A percentile compares a stretch with the other conserved stretches of the same genome.
Evolutionary conservation across 1,140 invertebrate genomes (phyloP).

Genomic region (Periplaneta americana): DNA sequence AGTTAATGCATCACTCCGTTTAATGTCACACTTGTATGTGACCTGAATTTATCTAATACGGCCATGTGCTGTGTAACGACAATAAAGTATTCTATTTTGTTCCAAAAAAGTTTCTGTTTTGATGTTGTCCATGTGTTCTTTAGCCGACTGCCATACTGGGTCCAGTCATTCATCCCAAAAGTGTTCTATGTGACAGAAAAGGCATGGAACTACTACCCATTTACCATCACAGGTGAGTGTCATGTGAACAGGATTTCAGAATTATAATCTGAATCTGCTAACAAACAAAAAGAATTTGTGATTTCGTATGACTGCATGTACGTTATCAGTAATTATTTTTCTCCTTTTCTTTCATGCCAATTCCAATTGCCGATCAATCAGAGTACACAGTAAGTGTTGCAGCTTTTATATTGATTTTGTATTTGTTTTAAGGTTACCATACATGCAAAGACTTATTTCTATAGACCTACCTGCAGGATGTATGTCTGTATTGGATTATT

Average conservation of each 20-base stretch:
- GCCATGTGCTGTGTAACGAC: too few relatives aligned
- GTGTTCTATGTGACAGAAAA: slow-evolving; percentile 93
- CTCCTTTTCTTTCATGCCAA: background rate
- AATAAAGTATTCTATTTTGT: background rate
- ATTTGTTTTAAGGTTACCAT: background rate
- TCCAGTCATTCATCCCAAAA: slow-evolving; percentile 78
- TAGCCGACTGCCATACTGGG: slow-evolving; percentile 85
- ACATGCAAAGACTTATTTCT: too few relatives aligned
- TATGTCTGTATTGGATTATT: too few relatives aligned
- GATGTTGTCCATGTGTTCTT: slow-evolving; percentile 31
- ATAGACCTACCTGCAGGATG: too few relatives aligned
- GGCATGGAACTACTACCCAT: slow-evolving; percentile 94
- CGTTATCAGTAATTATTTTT: background rate
- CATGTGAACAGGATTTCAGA: background rate
- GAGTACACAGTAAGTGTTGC: slow-evolving; percentile 43
- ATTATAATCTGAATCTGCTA: too few relatives aligned
- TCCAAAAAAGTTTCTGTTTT: background rate
- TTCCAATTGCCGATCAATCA: slow-evolving; percentile 20
- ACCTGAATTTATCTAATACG: too few relatives aligned
- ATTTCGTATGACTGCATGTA: background rate
- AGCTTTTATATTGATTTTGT: background rate
- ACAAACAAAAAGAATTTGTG: background rate
- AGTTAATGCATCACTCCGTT: too few relatives aligned
- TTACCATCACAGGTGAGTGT: slow-evolving; percentile 73
- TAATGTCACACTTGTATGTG: too few relatives aligned